Base-by-base conservation (phyloP, 1,140 invertebrate genomes). In the Heliconius himera region DNA sequence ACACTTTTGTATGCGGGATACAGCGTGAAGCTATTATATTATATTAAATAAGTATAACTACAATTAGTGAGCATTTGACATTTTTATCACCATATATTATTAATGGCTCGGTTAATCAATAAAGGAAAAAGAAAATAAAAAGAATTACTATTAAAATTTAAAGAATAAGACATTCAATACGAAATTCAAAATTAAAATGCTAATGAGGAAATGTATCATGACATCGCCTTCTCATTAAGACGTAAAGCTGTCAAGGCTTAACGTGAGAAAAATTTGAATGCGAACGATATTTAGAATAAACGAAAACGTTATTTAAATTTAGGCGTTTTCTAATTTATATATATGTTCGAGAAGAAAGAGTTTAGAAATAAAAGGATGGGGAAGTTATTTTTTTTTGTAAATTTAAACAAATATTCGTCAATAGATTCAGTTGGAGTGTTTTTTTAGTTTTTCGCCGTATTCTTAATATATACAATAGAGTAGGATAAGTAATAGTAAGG, bases 131-230 rank as follows among this genome's bases (percentile, higher is more conserved):
- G 13, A 16, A 41, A 41, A 46, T 13, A 46, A 16, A 3, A 8
- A 56, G 54, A 54, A 54, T 9, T 22, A 22, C 54, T 60, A 60
- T 9, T 22, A 60, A 22, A 60, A 60, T 60, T 60, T 60, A 22
- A 22, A 20, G 49, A 51, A 51, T 60, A 60, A 66, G 22, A 66
- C n/a, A 60, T 60, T 60, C 56, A 60, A 60, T 22, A 22, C 9
- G 56, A 60, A 29, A 22, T 26, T n/a, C 13, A 29, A 26, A 36
- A 51, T 79, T 60, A 76, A 79, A 73, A 80, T 80, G 81, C 72
- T 74, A 82, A 82, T 82, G 60, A 77, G 73, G 49, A 72, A 70
- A 66, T 76, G 73, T 79, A 74, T 82, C 74, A 75, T 56, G 77
- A 79, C 71, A 74, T 75, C 33, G 38, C 75, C 16, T 46, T 18